Evolutionary conservation across 2,888 invertebrate species (phyloP).

Genomic region (Drosophila anomelani): DNA sequence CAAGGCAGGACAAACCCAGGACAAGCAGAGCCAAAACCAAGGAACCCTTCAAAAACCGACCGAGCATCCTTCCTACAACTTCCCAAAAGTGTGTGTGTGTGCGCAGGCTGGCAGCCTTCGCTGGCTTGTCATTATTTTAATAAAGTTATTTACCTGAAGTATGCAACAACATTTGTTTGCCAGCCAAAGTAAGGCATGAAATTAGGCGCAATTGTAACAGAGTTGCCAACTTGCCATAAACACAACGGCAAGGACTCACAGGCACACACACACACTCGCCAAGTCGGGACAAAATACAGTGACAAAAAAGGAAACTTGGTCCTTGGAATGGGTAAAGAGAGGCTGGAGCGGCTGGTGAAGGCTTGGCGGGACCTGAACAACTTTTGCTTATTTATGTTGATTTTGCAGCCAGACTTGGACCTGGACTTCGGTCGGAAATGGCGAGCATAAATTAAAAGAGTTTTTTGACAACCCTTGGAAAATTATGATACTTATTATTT

Average conservation of each 20-base stretch:
- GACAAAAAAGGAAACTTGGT: conserved; percentile 74
- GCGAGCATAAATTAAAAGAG: conserved; percentile 79
- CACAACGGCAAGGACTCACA: conserved; percentile 53
- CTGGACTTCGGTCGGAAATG: conserved; percentile 73
- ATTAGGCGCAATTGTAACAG: conserved; percentile 80
- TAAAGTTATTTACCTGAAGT: conserved; percentile 80
- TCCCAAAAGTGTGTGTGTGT: conserved; percentile 15
- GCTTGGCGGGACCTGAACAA: conserved; percentile 47
- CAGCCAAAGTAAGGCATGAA: conserved; percentile 71
- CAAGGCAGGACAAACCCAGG: conserved; percentile 8
- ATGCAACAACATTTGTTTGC: conserved; percentile 78
- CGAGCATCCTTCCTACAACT: conserved; percentile 34
- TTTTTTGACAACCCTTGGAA: conserved; percentile 79
- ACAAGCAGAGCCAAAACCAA: conserved; percentile 6
- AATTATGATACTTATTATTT: conserved; percentile 79
- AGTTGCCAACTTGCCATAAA: conserved; percentile 78
- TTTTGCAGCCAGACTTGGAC: conserved; percentile 66
- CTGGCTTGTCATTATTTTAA: conserved; percentile 78
- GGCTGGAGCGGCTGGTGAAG: conserved; percentile 10
- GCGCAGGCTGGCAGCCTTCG: conserved; percentile 18
- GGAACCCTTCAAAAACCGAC: conserved; percentile 11
- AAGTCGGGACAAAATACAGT: conserved; percentile 31
- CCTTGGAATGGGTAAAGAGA: conserved; percentile 57
- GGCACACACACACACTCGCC: conserved; percentile 24
- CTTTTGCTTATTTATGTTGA: conserved; percentile 79